A percentile compares a stretch with the other conserved stretches of the same genome.
These are phyloP conservation scores for Amphiprion ocellaris DNA, from an alignment of 2,113 vertebrate genomes.

Conservation along the genomic window DNA sequence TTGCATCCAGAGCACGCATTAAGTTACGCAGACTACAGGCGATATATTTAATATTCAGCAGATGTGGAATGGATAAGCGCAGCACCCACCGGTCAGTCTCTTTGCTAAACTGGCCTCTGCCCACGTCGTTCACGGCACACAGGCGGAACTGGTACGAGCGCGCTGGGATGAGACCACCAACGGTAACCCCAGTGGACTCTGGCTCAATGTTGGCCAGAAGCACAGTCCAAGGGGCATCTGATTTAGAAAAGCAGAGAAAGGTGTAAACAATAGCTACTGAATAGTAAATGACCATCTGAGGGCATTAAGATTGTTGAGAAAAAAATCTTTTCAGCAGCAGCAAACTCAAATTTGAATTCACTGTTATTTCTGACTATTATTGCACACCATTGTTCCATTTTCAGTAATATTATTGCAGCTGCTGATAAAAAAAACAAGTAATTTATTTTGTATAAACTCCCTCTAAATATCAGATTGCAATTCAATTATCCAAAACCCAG, in stretches of 20 bases:
- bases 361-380: conserved; percentile 35
- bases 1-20: conserved; percentile 1
- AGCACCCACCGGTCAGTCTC: conserved; percentile 92
- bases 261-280: conserved; percentile 24
- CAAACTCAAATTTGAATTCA: conserved; percentile 40
- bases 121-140: conserved; percentile 95
- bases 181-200: conserved; percentile 85
- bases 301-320: conserved; percentile 18
- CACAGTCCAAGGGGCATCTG: conserved; percentile 94
- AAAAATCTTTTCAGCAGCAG: conserved; percentile 6
- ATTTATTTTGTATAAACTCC: conserved; percentile 61
- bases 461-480: conserved; percentile 72
- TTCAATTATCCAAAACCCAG: conserved; percentile 68
- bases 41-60: conserved; percentile 26
- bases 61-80: conserved; percentile 6
- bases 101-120: conserved; percentile 96
- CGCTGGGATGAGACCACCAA: conserved; percentile 92
- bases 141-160: conserved; percentile 98
- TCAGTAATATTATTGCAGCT: conserved; percentile 51
- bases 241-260: conserved; percentile 16
- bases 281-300: conserved; percentile 34
- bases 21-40: conserved; percentile 17
- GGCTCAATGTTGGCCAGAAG: conserved; percentile 94
- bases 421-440: conserved; percentile 58
- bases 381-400: conserved; percentile 51